Evolutionary conservation across 2,888 invertebrate genomes (phyloP).

Genomic region (Conus canariensis): DNA sequence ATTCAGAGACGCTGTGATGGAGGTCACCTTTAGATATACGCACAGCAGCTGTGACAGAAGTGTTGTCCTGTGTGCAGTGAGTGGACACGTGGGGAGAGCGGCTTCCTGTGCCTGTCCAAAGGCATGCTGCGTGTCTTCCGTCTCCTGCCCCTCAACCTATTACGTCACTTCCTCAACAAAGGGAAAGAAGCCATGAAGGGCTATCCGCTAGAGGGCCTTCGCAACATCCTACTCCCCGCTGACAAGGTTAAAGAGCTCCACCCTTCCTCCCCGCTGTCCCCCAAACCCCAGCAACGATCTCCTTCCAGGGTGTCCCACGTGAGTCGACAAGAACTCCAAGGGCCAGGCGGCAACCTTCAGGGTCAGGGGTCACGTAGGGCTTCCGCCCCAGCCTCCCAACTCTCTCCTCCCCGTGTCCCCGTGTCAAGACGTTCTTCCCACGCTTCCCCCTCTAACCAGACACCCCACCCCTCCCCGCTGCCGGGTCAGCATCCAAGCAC

Average conservation of each 20-base stretch:
- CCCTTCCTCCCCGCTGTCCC: not conserved
- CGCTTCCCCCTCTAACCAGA: not conserved
- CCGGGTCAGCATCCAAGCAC: not conserved
- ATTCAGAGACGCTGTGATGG: too few relatives aligned
- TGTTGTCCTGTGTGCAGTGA: not conserved
- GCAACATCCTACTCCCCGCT: not conserved
- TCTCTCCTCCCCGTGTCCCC: not conserved
- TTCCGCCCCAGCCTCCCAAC: not conserved
- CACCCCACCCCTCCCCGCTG: not conserved
- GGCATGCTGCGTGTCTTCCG: constrained; percentile 36
- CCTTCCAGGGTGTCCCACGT: not conserved
- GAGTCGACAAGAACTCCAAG: not conserved
- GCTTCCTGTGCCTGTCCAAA: constrained; percentile 33
- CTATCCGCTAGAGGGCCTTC: constrained; percentile 28
- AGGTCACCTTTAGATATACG: not conserved
- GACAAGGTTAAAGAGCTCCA: not conserved
- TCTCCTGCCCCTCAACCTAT: constrained; percentile 31
- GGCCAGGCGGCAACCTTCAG: not conserved
- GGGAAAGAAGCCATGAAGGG: constrained; percentile 35
- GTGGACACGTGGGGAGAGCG: constrained; percentile 14
- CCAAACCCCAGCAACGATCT: not conserved
- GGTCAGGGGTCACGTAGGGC: not conserved
- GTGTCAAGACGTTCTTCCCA: not conserved
- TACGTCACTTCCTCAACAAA: constrained; percentile 37
- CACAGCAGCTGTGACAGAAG: not conserved